Evolutionary conservation across 2,888 invertebrate species (phyloP).

Genomic region (Rhimphoctona megacephalus): DNA sequence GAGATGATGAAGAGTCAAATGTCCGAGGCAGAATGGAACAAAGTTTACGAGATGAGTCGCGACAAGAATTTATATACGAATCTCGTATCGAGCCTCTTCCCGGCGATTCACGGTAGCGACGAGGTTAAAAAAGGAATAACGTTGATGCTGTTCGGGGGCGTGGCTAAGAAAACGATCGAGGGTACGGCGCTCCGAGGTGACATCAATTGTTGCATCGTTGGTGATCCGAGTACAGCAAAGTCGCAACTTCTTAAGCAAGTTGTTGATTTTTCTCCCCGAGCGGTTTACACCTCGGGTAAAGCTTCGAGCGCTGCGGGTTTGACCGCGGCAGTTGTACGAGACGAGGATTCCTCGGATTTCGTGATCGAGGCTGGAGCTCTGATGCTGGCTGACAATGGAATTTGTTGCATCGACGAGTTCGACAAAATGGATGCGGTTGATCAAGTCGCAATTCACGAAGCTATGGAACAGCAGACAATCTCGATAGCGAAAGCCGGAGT

Average conservation of each 20-base stretch:
- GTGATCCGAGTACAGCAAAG: conserved; percentile 99
- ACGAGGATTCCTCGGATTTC: conserved; percentile 99
- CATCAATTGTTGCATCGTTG: conserved; percentile 98
- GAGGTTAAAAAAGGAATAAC: conserved; percentile 97
- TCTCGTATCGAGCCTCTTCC: conserved; percentile 96
- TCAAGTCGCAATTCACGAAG: conserved; percentile 99
- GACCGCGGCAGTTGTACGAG: conserved; percentile 98
- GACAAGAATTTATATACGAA: conserved; percentile 96
- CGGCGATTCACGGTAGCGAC: conserved; percentile 98
- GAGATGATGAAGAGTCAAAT: conserved; percentile 97
- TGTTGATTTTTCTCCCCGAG: conserved; percentile 97
- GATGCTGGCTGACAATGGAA: conserved; percentile 99
- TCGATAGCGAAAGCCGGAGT: conserved; percentile 99
- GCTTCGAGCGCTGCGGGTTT: conserved; percentile 99
- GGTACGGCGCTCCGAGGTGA: conserved; percentile 97
- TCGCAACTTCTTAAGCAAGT: conserved; percentile 98
- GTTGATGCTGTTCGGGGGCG: conserved; percentile 98
- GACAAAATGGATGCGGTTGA: conserved; percentile 99
- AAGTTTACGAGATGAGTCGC: conserved; percentile 98
- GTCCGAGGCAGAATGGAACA: conserved; percentile 97
- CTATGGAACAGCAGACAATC: conserved; percentile 99
- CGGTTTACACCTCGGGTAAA: conserved; percentile 99
- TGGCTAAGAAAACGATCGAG: conserved; percentile 96
- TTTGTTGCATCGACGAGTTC: conserved; percentile 99
- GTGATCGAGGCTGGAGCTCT: conserved; percentile 99